phyloP scores from a whole-genome alignment of 1,140 invertebrate genomes.

The Drosophila kepulauana region DNA sequence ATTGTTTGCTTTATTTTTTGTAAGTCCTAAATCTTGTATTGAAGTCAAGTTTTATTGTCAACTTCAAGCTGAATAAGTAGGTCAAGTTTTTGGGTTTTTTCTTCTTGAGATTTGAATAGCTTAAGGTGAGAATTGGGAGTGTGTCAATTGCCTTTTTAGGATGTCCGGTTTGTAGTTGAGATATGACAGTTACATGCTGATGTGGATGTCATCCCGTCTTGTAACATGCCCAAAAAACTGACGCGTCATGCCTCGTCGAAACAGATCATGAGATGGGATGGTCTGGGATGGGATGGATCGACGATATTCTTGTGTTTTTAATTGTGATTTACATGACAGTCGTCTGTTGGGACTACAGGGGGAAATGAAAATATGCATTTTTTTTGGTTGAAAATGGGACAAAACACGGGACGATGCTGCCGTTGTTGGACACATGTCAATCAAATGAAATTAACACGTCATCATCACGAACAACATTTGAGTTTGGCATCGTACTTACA shows the following conservation, averaged over 20 bases:
- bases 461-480: slow-evolving; percentile 34
- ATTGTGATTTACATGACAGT: slow-evolving; percentile 46
- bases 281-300: not conserved
- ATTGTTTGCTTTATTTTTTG: too few relatives aligned
- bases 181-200: slow-evolving; percentile 37
- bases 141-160: slow-evolving; percentile 5
- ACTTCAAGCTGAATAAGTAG: too few relatives aligned
- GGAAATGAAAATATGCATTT: slow-evolving; percentile 1
- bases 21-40: too few relatives aligned
- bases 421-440: slow-evolving; percentile 71
- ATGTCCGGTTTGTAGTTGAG: slow-evolving; percentile 5
- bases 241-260: slow-evolving; percentile 65
- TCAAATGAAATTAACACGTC: slow-evolving; percentile 79
- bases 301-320: not conserved
- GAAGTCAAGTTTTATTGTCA: too few relatives aligned
- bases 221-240: slow-evolving; percentile 39
- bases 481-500: not conserved
- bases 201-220: slow-evolving; percentile 42
- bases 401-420: not conserved
- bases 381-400: slow-evolving; percentile 16
- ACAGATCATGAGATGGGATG: slow-evolving; percentile 37
- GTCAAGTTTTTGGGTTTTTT: too few relatives aligned
- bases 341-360: slow-evolving; percentile 2
- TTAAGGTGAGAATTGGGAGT: not conserved
- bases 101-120: too few relatives aligned